phyloP scores from a whole-genome alignment of 2,888 invertebrate species.

The Salpingus planirostris region DNA sequence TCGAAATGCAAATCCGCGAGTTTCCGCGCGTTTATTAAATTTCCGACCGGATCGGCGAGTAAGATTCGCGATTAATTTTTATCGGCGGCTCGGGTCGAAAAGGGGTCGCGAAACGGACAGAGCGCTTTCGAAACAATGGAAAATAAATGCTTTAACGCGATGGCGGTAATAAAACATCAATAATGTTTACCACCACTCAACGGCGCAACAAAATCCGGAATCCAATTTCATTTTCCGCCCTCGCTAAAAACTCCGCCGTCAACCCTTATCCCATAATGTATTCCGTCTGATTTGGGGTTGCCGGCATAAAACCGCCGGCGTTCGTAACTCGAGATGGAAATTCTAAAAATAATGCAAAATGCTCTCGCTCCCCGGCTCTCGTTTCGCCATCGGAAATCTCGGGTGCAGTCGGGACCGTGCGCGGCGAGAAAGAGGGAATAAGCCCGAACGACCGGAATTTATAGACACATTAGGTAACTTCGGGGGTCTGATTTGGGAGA shows the following conservation, averaged over 20 bases:
- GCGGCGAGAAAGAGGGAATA: conserved; percentile 12
- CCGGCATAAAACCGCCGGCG: conserved; percentile 19
- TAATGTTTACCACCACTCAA: conserved; percentile 22
- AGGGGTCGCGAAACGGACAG: background rate
- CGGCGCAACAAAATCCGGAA: conserved; percentile 21
- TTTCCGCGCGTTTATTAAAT: background rate
- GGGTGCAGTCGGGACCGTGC: conserved; percentile 12
- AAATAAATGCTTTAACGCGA: no score
- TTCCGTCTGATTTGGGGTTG: conserved; percentile 28
- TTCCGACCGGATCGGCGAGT: background rate
- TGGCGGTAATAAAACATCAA: conserved; percentile 1
- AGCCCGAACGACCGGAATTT: conserved; percentile 27
- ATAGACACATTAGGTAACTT: conserved; percentile 30
- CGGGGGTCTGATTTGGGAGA: conserved; percentile 29
- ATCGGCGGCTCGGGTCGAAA: background rate
- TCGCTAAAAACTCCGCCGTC: conserved; percentile 20
- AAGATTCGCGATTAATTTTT: no score
- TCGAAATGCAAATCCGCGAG: background rate
- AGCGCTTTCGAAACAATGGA: no score
- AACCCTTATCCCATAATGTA: conserved; percentile 30
- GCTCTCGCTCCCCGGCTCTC: no score
- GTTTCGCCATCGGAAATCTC: conserved; percentile 19
- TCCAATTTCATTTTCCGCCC: conserved; percentile 25
- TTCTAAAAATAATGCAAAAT: conserved; percentile 28
- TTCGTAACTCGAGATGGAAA: conserved; percentile 24